A percentile compares a stretch with the other conserved stretches of the same genome.
Evolutionary conservation across 2,113 vertebrate genomes (phyloP).

Genomic region (Carettochelys insculpta): DNA sequence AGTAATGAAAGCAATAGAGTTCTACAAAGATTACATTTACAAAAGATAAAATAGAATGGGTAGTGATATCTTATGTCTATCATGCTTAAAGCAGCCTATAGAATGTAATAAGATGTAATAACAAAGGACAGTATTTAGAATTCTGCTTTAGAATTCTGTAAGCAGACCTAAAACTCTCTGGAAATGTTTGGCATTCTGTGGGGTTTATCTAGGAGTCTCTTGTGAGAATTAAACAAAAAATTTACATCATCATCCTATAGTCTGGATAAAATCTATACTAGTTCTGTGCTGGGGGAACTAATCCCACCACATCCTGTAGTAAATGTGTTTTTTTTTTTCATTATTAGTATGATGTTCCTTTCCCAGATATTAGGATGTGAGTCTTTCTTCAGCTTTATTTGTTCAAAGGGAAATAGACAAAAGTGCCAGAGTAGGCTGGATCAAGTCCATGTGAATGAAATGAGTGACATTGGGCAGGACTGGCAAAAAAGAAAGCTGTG

Average conservation of each 20-base stretch:
- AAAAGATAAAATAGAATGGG: background rate
- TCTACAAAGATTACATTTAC: background rate
- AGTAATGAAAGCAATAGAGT: background rate
- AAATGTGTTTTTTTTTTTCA: background rate
- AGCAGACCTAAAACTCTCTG: background rate
- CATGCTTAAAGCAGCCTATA: background rate
- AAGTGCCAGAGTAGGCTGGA: background rate
- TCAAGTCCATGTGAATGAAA: background rate
- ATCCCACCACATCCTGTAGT: background rate
- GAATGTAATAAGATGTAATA: background rate
- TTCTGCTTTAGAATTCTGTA: background rate
- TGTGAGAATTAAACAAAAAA: background rate
- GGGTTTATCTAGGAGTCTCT: background rate
- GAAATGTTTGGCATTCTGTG: background rate
- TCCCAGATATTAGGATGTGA: background rate
- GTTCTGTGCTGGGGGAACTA: background rate
- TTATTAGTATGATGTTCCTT: too few relatives aligned
- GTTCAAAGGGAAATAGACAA: background rate
- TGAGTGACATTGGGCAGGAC: background rate
- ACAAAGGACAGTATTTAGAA: background rate
- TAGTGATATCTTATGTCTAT: background rate
- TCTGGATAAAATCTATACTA: background rate
- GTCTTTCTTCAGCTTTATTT: background rate
- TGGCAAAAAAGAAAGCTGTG: background rate
- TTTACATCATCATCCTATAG: background rate